Conservation (phyloP, 2,113 vertebrate genomes). For the Pseudolaguvia tuberculata region DNA sequence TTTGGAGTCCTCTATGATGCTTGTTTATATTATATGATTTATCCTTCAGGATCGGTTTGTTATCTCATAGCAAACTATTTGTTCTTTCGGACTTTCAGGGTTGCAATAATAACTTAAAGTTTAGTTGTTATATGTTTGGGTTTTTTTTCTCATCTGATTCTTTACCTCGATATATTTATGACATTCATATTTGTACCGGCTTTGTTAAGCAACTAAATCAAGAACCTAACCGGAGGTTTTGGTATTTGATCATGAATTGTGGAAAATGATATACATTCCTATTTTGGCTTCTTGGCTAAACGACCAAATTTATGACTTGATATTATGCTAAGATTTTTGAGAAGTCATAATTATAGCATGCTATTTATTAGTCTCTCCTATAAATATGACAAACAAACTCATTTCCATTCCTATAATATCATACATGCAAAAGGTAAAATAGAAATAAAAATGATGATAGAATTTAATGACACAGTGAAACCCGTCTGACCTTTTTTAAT, state of each 20-base stretch:
- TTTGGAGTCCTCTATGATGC: background rate
- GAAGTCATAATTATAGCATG: background rate
- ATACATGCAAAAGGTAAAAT: background rate
- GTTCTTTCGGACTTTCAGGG: background rate
- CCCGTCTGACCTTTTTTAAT: constrained; percentile 22
- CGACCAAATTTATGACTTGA: constrained; percentile 1
- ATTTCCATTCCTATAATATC: background rate
- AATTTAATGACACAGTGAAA: constrained; percentile 30
- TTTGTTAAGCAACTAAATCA: background rate
- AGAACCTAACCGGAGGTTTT: too few relatives aligned
- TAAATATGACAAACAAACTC: constrained; percentile 12
- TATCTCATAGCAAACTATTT: background rate
- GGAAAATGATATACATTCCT: background rate
- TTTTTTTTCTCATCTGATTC: background rate
- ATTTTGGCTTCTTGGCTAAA: background rate
- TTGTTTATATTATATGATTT: too few relatives aligned
- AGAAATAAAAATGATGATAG: constrained; percentile 17
- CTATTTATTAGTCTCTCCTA: constrained; percentile 16
- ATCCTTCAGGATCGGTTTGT: background rate
- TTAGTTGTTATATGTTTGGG: background rate
- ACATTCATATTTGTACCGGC: background rate
- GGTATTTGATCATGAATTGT: background rate
- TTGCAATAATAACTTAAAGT: background rate
- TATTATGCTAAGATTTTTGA: constrained; percentile 16
- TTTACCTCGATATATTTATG: background rate